A percentile compares a stretch with the other conserved stretches of the same genome.
These are phyloP conservation scores for Ranitomeya imitator DNA, from an alignment of 2,113 vertebrate genomes.

Conservation along the genomic window DNA sequence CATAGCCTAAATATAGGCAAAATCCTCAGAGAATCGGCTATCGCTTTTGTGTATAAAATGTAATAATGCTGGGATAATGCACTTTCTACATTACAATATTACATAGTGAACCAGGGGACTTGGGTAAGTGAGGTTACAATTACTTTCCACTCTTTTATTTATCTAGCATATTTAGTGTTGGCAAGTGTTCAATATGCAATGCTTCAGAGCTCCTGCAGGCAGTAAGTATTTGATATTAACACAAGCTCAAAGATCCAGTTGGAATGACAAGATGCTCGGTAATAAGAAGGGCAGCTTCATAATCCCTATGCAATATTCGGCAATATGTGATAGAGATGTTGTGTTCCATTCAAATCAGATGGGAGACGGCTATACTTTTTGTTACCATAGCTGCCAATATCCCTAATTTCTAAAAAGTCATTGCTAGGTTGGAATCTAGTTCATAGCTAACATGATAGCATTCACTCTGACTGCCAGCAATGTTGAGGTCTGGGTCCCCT, in stretches of 20 bases:
- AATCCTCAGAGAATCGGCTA: background rate
- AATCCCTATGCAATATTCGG: constrained; percentile 17
- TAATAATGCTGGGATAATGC: constrained; percentile 11
- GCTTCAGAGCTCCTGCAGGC: constrained; percentile 12
- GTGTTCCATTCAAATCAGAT: constrained; percentile 14
- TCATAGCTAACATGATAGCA: background rate
- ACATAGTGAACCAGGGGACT: constrained; percentile 19
- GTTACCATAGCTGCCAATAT: constrained; percentile 24
- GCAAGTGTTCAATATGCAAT: constrained; percentile 36
- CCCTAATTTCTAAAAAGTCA: background rate
- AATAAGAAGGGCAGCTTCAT: constrained; percentile 13
- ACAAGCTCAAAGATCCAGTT: constrained; percentile 20
- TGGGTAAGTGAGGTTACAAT: constrained; percentile 25
- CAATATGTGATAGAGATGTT: constrained; percentile 5
- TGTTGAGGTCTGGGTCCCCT: background rate
- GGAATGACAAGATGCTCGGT: constrained; percentile 39
- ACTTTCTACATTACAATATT: constrained; percentile 33
- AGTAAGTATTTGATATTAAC: constrained; percentile 24
- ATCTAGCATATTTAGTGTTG: constrained; percentile 41
- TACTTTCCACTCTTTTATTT: constrained; percentile 28
- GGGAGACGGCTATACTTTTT: background rate
- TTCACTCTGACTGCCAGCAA: background rate
- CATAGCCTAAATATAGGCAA: background rate
- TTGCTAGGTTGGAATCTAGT: background rate
- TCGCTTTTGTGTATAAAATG: background rate